These are phyloP conservation scores for Syrmaticus mikado DNA, from an alignment of 2,113 vertebrate species.

Conservation along the genomic window DNA sequence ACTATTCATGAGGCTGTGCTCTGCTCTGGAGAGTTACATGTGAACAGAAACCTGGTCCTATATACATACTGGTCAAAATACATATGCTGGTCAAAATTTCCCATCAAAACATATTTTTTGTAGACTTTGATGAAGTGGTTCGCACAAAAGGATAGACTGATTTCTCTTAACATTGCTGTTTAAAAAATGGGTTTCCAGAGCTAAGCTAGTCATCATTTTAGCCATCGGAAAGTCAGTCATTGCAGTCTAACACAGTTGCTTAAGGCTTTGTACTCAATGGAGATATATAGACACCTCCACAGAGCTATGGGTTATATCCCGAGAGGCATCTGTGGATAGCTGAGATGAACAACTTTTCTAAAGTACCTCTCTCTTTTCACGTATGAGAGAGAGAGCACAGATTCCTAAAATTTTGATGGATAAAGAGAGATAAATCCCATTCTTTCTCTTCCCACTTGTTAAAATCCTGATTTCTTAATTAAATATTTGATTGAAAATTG, in stretches of 20 bases:
- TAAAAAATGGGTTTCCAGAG: slow-evolving; percentile 42
- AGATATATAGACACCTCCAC: slow-evolving; percentile 11
- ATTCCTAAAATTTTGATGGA: neutral
- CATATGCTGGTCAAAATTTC: neutral
- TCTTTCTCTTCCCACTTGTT: neutral
- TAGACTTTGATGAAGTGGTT: slow-evolving; percentile 28
- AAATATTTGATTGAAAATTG: neutral
- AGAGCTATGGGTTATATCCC: slow-evolving; percentile 11
- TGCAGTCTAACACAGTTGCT: slow-evolving; percentile 38
- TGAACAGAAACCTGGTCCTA: neutral
- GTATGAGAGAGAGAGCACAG: neutral
- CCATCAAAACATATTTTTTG: neutral
- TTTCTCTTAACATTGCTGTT: slow-evolving; percentile 45
- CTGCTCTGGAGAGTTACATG: neutral
- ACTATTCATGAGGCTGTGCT: neutral
- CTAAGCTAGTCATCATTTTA: slow-evolving; percentile 43
- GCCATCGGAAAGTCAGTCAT: slow-evolving; percentile 37
- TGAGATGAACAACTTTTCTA: neutral
- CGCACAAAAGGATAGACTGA: neutral
- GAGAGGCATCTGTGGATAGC: neutral
- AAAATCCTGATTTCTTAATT: neutral
- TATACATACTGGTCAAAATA: neutral
- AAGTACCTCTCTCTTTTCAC: neutral
- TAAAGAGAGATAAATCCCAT: neutral
- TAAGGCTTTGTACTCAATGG: slow-evolving; percentile 21